These are phyloP conservation scores for Noctua fimbriata DNA, from an alignment of 2,888 invertebrate genomes.

Conservation along the genomic window DNA sequence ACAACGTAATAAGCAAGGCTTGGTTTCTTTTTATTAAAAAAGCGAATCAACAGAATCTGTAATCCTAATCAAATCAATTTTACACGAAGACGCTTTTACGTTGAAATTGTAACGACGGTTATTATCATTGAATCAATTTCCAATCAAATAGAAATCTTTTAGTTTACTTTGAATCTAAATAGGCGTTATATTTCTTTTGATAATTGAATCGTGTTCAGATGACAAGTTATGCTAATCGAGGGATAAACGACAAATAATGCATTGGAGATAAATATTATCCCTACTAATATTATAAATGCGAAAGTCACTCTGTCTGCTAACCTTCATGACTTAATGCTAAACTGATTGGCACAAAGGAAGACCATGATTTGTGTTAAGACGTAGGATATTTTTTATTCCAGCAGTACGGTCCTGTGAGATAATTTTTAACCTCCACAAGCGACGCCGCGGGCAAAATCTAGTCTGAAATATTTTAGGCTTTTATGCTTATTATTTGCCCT, in stretches of 20 bases:
- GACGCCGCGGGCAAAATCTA: not conserved
- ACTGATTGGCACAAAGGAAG: not conserved
- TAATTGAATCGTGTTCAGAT: constrained; percentile 38
- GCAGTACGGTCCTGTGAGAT: not conserved
- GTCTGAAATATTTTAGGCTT: not conserved
- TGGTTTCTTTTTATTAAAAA: not conserved
- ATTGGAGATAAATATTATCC: constrained; percentile 21
- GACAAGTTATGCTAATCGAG: constrained; percentile 22
- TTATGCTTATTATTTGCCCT: constrained; percentile 1
- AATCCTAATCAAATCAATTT: constrained; percentile 54
- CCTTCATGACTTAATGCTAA: not conserved
- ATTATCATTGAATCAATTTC: constrained; percentile 56
- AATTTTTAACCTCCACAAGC: not conserved
- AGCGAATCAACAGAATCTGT: constrained; percentile 27
- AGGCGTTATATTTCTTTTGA: constrained; percentile 19
- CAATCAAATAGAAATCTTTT: constrained; percentile 48
- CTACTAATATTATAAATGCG: not conserved
- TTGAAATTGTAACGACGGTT: constrained; percentile 39
- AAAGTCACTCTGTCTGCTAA: not conserved
- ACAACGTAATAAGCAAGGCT: not conserved
- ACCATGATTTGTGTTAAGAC: not conserved
- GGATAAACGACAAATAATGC: constrained; percentile 22
- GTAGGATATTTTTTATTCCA: not conserved
- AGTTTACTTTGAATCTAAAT: constrained; percentile 32
- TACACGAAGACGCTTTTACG: constrained; percentile 29